These are phyloP conservation scores for Meteorus colon DNA, from an alignment of 2,888 invertebrate species.

Conservation along the genomic window DNA sequence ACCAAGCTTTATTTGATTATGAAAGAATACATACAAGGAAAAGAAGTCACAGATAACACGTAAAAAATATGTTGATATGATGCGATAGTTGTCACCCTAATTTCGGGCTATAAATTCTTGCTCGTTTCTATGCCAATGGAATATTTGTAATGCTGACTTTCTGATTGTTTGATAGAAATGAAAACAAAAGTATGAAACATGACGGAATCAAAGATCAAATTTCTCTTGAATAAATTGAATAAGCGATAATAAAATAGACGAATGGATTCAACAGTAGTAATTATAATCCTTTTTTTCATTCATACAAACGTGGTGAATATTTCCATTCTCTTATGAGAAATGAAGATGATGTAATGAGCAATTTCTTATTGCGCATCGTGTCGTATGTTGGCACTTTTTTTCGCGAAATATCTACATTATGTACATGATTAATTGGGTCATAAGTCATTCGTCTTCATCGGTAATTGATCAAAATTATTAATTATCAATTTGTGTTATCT, in stretches of 20 bases:
- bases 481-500: not conserved
- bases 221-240: not conserved
- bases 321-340: not conserved
- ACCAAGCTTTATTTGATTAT: not conserved
- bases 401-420: no score
- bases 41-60: not conserved
- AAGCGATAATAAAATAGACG: not conserved
- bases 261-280: not conserved
- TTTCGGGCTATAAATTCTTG: not conserved
- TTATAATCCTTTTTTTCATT: not conserved
- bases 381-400: no score
- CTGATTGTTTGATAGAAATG: not conserved
- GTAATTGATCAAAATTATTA: not conserved
- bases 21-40: not conserved
- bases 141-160: not conserved
- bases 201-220: constrained; percentile 1
- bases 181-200: not conserved
- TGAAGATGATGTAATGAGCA: no score
- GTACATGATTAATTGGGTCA: not conserved
- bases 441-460: no score
- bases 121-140: not conserved
- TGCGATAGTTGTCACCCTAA: not conserved
- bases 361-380: no score
- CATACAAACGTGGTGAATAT: not conserved
- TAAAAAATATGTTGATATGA: not conserved